Conservation (phyloP, 1,140 invertebrate genomes). For the Eupristina koningsbergeri region DNA sequence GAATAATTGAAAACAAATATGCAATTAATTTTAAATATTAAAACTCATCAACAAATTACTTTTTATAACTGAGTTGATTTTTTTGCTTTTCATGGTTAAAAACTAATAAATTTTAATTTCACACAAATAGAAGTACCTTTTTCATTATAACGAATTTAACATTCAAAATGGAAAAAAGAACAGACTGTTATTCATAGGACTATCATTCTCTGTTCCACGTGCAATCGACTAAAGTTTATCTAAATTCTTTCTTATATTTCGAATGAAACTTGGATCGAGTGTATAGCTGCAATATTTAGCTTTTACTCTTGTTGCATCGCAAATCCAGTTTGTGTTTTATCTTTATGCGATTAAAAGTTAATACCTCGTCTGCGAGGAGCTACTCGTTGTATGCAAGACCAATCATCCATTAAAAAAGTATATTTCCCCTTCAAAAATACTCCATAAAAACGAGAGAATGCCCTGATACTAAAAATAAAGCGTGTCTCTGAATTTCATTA, state of each 20-base stretch:
- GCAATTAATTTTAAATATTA: no score
- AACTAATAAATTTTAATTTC: background rate
- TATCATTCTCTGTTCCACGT: background rate
- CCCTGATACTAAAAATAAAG: background rate
- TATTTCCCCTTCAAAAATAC: background rate
- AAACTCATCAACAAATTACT: no score
- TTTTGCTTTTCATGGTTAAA: no score
- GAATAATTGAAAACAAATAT: no score
- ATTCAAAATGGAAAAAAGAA: background rate
- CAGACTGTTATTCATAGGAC: background rate
- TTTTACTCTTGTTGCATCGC: background rate
- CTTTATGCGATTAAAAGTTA: background rate
- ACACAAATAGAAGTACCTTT: background rate
- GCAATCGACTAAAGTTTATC: background rate
- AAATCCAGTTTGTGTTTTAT: background rate
- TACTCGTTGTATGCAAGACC: no score
- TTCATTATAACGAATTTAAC: background rate
- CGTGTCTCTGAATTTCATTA: constrained; percentile 19
- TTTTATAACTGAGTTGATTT: no score
- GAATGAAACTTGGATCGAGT: background rate
- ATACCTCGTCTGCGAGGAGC: background rate
- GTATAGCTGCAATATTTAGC: background rate
- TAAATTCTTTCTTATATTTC: background rate
- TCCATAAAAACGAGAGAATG: background rate
- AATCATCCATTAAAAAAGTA: background rate